Percentiles rank a stretch among this genome's conserved stretches.
Evolutionary conservation across 2,888 invertebrate species (phyloP).

Genomic region (Aleiodes leptofemur): DNA sequence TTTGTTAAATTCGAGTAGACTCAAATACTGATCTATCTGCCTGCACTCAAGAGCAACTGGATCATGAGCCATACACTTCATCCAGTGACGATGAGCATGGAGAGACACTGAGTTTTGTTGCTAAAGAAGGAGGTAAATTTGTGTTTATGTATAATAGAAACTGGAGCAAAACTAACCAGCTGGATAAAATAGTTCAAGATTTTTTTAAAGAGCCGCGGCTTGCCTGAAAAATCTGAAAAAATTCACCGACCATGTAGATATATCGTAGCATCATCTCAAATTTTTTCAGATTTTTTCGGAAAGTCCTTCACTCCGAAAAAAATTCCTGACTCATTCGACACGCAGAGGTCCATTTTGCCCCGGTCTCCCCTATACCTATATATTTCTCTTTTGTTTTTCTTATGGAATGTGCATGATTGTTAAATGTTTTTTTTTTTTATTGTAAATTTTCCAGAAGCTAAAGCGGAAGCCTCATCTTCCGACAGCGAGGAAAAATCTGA

Average conservation of each 20-base stretch:
- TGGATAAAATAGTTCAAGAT: too few species aligned
- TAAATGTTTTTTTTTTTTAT: slow-evolving; percentile 58
- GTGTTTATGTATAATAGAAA: not conserved
- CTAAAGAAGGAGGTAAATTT: slow-evolving; percentile 79
- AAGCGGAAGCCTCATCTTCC: slow-evolving; percentile 71
- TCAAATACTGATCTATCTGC: slow-evolving; percentile 82
- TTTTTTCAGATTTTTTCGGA: too few species aligned
- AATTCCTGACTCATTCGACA: too few species aligned
- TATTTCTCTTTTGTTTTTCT: slow-evolving; percentile 52
- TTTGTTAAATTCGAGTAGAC: slow-evolving; percentile 74
- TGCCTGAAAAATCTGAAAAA: too few species aligned
- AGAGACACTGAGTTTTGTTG: slow-evolving; percentile 70
- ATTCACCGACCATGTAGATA: too few species aligned
- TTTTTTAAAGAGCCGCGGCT: too few species aligned
- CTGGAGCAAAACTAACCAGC: too few species aligned
- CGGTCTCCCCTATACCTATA: too few species aligned
- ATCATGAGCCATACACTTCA: slow-evolving; percentile 71
- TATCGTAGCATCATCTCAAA: too few species aligned
- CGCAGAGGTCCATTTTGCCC: slow-evolving; percentile 2
- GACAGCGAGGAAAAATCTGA: slow-evolving; percentile 70
- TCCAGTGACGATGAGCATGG: slow-evolving; percentile 72
- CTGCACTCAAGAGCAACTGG: slow-evolving; percentile 76
- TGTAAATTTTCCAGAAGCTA: slow-evolving; percentile 68
- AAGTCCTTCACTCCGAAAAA: too few species aligned
- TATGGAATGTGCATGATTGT: slow-evolving; percentile 64